These are phyloP conservation scores for Polyergus mexicanus DNA, from an alignment of 1,140 invertebrate species.

Conservation along the genomic window DNA sequence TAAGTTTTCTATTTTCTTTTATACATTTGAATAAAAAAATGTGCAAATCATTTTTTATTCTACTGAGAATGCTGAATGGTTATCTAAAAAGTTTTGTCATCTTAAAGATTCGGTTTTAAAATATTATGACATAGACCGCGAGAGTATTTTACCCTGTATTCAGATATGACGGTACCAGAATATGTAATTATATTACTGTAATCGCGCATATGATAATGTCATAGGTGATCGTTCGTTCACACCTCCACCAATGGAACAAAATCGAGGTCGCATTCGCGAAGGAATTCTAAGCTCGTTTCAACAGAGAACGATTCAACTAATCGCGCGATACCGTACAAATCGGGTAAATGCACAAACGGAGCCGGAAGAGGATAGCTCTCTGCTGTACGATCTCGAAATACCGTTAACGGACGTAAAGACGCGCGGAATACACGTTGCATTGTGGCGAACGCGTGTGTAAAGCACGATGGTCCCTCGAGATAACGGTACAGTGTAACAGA, in stretches of 20 bases:
- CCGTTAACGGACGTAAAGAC: slow-evolving; percentile 68
- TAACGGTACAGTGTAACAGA: slow-evolving; percentile 75
- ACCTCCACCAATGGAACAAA: slow-evolving; percentile 13
- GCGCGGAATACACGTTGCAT: slow-evolving; percentile 69
- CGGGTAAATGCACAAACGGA: slow-evolving; percentile 32
- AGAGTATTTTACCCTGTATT: background rate
- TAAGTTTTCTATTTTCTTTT: slow-evolving; percentile 17
- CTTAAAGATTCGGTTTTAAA: background rate
- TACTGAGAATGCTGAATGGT: background rate
- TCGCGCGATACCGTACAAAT: slow-evolving; percentile 32
- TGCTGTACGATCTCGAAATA: slow-evolving; percentile 66
- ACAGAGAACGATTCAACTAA: slow-evolving; percentile 33
- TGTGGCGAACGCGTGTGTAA: slow-evolving; percentile 57
- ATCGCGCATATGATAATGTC: slow-evolving; percentile 4
- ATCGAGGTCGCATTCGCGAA: slow-evolving; percentile 16
- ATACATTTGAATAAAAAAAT: background rate
- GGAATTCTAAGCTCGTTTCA: slow-evolving; percentile 22
- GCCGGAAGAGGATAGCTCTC: slow-evolving; percentile 67
- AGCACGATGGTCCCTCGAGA: slow-evolving; percentile 55
- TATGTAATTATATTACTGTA: slow-evolving; percentile 28
- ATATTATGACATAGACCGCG: slow-evolving; percentile 5
- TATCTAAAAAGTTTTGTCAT: background rate
- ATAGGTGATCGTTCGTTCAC: background rate
- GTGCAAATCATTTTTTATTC: background rate
- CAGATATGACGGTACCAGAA: slow-evolving; percentile 33